Base-by-base conservation (phyloP, 2,888 invertebrate species). In the Ditula angustiorana region DNA sequence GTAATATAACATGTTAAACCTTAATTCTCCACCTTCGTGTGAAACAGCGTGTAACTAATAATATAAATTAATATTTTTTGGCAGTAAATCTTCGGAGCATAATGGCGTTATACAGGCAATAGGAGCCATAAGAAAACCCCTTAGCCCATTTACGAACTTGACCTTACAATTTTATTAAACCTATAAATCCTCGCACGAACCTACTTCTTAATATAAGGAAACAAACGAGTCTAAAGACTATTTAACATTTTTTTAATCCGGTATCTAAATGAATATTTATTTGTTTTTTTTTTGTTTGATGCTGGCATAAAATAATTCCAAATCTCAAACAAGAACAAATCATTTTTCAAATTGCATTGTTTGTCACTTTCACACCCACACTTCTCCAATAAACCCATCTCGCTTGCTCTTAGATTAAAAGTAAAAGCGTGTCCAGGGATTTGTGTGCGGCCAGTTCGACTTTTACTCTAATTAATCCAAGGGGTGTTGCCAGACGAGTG, bases 391-490 rank as follows among this genome's bases (percentile, higher is more conserved):
- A 33, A 57, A 23, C n/a, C 58, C 52, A 21, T 63, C 52, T 52
- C 63, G 7, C 47, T 59, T 41, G 41, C 59, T 21, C 53, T 24
- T 44, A 59, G 53, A 64, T 59, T 58, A 64, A 64, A 58, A 64
- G 64, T 64, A 64, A 64, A 64, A 64, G 67, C 59, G 67, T 64
- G 64, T 55, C 67, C 52, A 57, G 49, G 66, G 70, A 72, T 75
- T 73, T 71, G 69, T 73, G 70, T 72, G 69, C 41, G 65, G 63
- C 69, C 67, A 70, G 70, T 70, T 69, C 67, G 72, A 76, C 72
- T 78, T 75, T 74, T 72, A 74, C 74, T 71, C 67, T 71, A 75
- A 79, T 75, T 72, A 77, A 76, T 74, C 67, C 68, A 67, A 69
- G 75, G 75, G 78, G 77, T 75, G 74, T 71, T 66, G 69, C 73